A percentile compares a stretch with the other conserved stretches of the same genome.
Conservation (phyloP, 2,888 invertebrate genomes). For the Spilarctia lutea region DNA sequence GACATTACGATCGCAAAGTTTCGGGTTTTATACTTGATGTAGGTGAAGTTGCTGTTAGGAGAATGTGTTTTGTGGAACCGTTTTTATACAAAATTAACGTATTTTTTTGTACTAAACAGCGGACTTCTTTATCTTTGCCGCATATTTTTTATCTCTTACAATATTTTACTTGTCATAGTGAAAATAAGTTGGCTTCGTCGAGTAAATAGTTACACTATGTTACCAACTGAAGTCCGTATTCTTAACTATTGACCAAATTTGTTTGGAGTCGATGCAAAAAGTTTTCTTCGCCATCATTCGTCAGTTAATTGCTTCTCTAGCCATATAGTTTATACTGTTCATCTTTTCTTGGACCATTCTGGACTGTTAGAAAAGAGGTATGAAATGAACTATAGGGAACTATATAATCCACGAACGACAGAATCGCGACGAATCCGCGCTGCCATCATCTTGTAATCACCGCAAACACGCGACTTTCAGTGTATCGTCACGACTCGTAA, state of each 20-base stretch:
- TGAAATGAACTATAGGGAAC: too few relatives aligned
- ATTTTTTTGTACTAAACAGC: background rate
- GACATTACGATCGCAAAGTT: background rate
- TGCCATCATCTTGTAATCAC: too few relatives aligned
- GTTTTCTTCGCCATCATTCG: background rate
- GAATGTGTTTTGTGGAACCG: background rate
- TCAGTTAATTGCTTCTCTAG: background rate
- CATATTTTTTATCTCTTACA: background rate
- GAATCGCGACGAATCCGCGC: too few relatives aligned
- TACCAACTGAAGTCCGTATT: too few relatives aligned
- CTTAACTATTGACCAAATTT: background rate
- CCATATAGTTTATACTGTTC: background rate
- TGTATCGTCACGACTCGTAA: too few relatives aligned
- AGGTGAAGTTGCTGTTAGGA: background rate
- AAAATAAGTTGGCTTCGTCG: background rate
- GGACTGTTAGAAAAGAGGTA: too few relatives aligned
- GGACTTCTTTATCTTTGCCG: background rate
- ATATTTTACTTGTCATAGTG: background rate
- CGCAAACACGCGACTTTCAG: too few relatives aligned
- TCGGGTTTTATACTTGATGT: background rate
- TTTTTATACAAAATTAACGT: background rate
- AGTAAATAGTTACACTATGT: background rate
- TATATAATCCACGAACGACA: too few relatives aligned
- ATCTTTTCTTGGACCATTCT: background rate
- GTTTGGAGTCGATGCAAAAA: background rate